Percentiles rank a stretch among this genome's conserved stretches.
These are phyloP conservation scores for Alentia gelatinosa DNA, from an alignment of 2,888 invertebrate genomes.

Conservation along the genomic window DNA sequence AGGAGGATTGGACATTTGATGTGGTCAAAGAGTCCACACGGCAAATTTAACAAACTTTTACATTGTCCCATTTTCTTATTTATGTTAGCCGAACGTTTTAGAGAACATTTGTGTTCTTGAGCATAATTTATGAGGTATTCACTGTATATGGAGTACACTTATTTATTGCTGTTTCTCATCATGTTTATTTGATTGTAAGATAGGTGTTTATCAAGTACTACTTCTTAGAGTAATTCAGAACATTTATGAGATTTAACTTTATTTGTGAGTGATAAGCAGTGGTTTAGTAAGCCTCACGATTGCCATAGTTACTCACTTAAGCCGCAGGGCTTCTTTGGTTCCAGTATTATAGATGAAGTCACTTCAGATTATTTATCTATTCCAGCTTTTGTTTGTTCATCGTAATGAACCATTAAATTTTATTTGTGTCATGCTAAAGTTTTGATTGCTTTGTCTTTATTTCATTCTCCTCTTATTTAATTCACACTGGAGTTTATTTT, in stretches of 20 bases:
- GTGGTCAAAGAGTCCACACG: slow-evolving; percentile 58
- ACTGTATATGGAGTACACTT: slow-evolving; percentile 58
- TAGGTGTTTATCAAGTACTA: slow-evolving; percentile 48
- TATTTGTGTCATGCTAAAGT: slow-evolving; percentile 58
- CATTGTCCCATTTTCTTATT: slow-evolving; percentile 59
- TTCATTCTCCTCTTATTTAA: slow-evolving; percentile 55
- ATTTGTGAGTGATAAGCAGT: slow-evolving; percentile 48
- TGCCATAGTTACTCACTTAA: slow-evolving; percentile 49
- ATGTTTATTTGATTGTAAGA: slow-evolving; percentile 57
- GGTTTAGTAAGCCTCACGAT: slow-evolving; percentile 37
- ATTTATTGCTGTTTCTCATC: slow-evolving; percentile 57
- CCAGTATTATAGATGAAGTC: slow-evolving; percentile 45
- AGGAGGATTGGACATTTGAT: slow-evolving; percentile 49
- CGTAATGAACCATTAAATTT: slow-evolving; percentile 60
- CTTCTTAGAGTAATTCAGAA: not conserved
- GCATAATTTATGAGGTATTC: slow-evolving; percentile 59
- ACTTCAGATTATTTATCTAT: slow-evolving; percentile 51
- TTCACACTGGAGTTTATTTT: slow-evolving; percentile 34
- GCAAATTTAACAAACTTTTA: slow-evolving; percentile 59
- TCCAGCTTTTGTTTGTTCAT: slow-evolving; percentile 57
- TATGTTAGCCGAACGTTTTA: slow-evolving; percentile 54
- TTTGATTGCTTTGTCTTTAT: slow-evolving; percentile 59
- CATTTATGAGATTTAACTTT: slow-evolving; percentile 50
- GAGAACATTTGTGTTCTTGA: slow-evolving; percentile 57
- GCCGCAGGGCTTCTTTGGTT: slow-evolving; percentile 31